phyloP scores from a whole-genome alignment of 1,140 invertebrate genomes.

The Cylas formicarius region DNA sequence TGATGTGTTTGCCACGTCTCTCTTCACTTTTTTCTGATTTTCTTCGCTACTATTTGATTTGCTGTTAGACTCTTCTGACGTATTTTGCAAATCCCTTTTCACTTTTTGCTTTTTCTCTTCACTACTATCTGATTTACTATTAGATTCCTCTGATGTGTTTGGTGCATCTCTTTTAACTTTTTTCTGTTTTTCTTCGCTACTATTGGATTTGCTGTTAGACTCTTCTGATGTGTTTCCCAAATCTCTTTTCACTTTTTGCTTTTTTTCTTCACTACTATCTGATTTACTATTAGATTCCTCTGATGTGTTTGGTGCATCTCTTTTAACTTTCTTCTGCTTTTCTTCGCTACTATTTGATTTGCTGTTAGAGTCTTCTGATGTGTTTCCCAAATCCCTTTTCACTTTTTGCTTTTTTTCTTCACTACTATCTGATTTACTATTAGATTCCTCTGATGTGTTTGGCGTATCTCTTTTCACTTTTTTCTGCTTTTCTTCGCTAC shows the following conservation, averaged over 20 bases:
- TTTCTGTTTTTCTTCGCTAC: constrained; percentile 2
- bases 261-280: constrained; percentile 1
- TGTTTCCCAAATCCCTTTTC: constrained; percentile 1
- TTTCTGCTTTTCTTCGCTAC: constrained; percentile 11
- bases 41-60: constrained; percentile 2
- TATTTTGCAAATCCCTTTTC: constrained; percentile 1
- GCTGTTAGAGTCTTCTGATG: constrained; percentile 1
- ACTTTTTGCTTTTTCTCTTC: background rate
- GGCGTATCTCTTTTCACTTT: constrained; percentile 7
- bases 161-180: background rate
- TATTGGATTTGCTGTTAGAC: constrained; percentile 2
- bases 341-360: constrained; percentile 2
- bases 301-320: constrained; percentile 4
- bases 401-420: constrained; percentile 8
- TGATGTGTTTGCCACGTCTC: constrained; percentile 3
- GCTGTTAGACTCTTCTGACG: constrained; percentile 4
- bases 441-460: constrained; percentile 13
- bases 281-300: background rate
- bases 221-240: background rate
- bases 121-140: background rate
- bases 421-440: constrained; percentile 4
- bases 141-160: no score
- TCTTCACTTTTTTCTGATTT: constrained; percentile 9
- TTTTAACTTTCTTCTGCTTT: constrained; percentile 9
- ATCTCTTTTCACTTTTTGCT: constrained; percentile 2